A percentile compares a stretch with the other conserved stretches of the same genome.
Conservation (phyloP, 2,797 vertebrate species). For the Halcyon smyrnensis region DNA sequence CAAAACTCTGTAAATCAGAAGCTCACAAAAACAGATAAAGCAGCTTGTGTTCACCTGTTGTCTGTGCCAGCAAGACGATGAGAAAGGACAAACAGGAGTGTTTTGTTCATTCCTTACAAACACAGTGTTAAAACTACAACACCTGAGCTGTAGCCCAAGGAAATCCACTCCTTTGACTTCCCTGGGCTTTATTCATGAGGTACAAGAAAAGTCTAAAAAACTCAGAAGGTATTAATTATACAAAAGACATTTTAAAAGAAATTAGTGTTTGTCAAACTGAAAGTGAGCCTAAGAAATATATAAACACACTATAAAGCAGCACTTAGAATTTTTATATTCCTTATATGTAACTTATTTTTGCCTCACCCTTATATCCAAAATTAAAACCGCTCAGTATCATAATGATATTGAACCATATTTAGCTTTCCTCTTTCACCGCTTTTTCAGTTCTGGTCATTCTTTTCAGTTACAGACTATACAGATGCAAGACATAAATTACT, state of each 20-base stretch:
- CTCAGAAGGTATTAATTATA: not conserved
- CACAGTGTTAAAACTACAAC: not conserved
- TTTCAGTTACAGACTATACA: not conserved
- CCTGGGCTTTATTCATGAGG: fast-evolving
- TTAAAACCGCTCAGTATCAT: not conserved
- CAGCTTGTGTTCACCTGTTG: not conserved
- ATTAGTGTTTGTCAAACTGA: not conserved
- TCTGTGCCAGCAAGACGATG: not conserved
- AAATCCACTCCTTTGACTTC: not conserved
- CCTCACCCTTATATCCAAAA: not conserved
- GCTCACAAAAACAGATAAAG: not conserved
- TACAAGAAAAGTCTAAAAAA: not conserved
- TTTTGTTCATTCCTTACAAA: not conserved
- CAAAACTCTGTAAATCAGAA: not conserved
- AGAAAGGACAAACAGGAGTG: not conserved
- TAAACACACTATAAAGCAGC: not conserved
- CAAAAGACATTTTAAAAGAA: not conserved
- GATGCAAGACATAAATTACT: not conserved
- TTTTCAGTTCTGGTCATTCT: not conserved
- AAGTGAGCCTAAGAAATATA: not conserved
- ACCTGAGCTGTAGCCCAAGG: not conserved
- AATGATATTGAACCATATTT: not conserved
- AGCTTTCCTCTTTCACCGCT: not conserved
- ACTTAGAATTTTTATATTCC: not conserved
- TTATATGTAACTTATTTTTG: not conserved